phyloP scores from a whole-genome alignment of 2,888 invertebrate species.

The Cantharis rustica region DNA sequence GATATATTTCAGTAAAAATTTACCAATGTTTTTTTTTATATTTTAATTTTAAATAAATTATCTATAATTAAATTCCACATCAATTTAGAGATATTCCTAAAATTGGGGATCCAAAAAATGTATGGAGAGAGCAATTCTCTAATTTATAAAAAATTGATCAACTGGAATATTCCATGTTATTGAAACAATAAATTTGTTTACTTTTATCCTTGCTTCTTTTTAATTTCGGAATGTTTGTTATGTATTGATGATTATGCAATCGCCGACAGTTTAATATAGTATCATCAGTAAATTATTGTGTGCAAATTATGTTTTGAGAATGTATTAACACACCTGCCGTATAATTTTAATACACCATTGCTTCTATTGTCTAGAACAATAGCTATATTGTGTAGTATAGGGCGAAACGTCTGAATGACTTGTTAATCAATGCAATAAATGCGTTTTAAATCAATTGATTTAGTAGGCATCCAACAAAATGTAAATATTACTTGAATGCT shows the following conservation, averaged over 20 bases:
- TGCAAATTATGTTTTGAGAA: background rate
- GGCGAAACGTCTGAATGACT: background rate
- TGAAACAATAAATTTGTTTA: background rate
- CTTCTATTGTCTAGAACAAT: background rate
- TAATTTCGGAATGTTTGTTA: background rate
- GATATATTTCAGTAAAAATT: too few species aligned
- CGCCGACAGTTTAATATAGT: background rate
- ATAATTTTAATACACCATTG: constrained; percentile 1
- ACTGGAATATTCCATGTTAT: background rate
- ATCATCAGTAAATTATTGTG: background rate
- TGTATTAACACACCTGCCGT: background rate
- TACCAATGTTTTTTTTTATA: too few species aligned
- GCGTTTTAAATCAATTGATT: background rate
- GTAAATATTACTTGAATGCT: background rate
- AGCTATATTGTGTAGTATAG: background rate
- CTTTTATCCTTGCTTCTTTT: background rate
- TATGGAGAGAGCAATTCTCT: too few species aligned
- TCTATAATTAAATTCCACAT: too few species aligned
- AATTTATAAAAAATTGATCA: background rate
- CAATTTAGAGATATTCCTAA: too few species aligned
- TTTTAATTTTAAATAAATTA: too few species aligned
- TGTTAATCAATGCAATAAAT: background rate
- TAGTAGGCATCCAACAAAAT: background rate
- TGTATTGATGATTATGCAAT: background rate
- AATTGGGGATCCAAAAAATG: too few species aligned